These are phyloP conservation scores for Stichodactyla helianthus DNA, from an alignment of 64 coral and sea anemone genomes.

Conservation along the genomic window DNA sequence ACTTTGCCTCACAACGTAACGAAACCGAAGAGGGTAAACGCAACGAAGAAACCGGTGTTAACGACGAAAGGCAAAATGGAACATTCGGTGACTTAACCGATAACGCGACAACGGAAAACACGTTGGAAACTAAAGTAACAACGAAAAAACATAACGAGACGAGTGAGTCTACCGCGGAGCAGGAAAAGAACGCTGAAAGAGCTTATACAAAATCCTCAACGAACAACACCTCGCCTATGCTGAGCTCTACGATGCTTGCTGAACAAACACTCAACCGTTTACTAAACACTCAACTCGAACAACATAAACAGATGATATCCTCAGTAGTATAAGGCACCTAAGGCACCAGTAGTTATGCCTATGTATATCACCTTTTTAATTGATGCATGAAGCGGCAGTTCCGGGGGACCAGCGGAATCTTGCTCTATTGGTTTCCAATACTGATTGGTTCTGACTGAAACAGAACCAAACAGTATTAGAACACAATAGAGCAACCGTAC, in stretches of 20 bases:
- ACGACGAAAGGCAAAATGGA: background rate
- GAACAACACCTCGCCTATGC: background rate
- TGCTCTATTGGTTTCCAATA: no score
- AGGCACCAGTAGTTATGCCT: no score
- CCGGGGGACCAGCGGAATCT: no score
- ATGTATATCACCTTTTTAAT: no score
- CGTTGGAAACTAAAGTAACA: background rate
- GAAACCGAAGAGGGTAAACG: no score
- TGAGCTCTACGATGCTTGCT: background rate
- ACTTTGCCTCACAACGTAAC: no score
- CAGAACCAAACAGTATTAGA: no score
- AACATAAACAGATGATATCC: slow-evolving; percentile 3
- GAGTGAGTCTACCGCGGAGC: background rate
- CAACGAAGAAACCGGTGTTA: background rate
- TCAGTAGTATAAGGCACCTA: no score
- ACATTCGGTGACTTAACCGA: background rate
- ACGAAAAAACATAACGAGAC: background rate
- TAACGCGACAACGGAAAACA: background rate
- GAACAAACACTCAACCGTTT: background rate
- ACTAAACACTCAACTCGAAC: background rate
- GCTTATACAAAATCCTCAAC: background rate
- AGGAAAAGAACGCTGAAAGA: background rate
- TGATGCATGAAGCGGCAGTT: no score
- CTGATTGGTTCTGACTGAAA: no score
- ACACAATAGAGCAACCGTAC: no score